phyloP scores from a whole-genome alignment of 2,888 invertebrate species.

The Oscheius sp. region DNA sequence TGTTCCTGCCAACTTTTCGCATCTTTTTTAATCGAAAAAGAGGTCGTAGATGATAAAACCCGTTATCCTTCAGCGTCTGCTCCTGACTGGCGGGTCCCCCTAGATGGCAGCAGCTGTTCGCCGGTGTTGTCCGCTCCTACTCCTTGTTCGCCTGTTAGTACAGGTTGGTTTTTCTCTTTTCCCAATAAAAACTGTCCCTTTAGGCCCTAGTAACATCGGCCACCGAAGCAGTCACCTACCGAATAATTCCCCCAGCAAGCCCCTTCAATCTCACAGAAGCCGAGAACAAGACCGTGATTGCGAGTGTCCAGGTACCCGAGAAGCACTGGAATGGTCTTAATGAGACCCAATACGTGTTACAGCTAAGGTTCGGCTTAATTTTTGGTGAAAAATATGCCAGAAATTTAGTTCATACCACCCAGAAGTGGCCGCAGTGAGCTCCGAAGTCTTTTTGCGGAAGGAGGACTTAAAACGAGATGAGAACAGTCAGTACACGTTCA shows the following conservation, averaged over 20 bases:
- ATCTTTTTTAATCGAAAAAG: neutral
- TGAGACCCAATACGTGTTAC: neutral
- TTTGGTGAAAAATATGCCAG: neutral
- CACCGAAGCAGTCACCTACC: constrained; percentile 9
- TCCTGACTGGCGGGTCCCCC: neutral
- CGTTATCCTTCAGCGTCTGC: neutral
- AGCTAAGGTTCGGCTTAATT: constrained; percentile 3
- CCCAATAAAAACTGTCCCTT: neutral
- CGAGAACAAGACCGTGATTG: constrained; percentile 20
- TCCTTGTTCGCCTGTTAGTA: constrained; percentile 19
- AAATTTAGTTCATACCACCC: constrained; percentile 32
- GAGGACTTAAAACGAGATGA: neutral
- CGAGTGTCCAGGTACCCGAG: neutral
- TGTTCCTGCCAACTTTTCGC: neutral
- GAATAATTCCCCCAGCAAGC: constrained; percentile 8
- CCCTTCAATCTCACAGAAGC: constrained; percentile 28
- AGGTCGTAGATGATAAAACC: neutral
- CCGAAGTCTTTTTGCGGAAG: neutral
- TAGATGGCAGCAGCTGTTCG: constrained; percentile 28
- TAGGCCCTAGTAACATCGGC: constrained; percentile 26
- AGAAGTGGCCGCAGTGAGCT: constrained; percentile 9
- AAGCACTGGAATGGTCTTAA: neutral
- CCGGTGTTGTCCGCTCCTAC: constrained; percentile 31
- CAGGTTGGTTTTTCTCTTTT: constrained; percentile 3
- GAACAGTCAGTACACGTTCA: constrained; percentile 13